These are phyloP conservation scores for Plemyria rubiginata DNA, from an alignment of 2,888 invertebrate species.

Conservation along the genomic window DNA sequence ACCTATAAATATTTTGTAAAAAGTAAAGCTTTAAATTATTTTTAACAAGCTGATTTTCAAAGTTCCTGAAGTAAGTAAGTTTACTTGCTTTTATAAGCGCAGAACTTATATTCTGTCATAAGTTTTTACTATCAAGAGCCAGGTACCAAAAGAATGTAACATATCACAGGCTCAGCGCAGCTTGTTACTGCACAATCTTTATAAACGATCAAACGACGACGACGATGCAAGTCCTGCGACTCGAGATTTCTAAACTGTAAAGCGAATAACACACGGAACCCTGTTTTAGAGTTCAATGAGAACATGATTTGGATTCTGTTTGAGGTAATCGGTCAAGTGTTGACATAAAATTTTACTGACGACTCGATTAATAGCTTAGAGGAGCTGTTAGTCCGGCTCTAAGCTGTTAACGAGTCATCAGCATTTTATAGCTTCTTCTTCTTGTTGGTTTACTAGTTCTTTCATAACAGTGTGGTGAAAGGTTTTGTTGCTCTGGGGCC, in stretches of 20 bases:
- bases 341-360: too few relatives aligned
- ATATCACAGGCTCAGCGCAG: constrained; percentile 23
- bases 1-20: not conserved
- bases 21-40: too few relatives aligned
- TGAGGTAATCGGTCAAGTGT: too few relatives aligned
- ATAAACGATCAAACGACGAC: constrained; percentile 27
- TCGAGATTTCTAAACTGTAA: constrained; percentile 4
- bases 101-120: constrained; percentile 6
- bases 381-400: too few relatives aligned
- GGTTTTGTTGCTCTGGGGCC: too few relatives aligned
- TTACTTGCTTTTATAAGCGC: not conserved
- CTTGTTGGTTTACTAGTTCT: too few relatives aligned
- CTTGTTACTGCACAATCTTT: constrained; percentile 22
- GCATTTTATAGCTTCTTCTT: too few relatives aligned
- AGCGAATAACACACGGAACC: not conserved
- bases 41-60: not conserved
- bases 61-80: not conserved
- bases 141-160: constrained; percentile 14
- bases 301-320: not conserved
- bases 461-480: too few relatives aligned
- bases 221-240: constrained; percentile 12
- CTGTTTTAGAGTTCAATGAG: not conserved
- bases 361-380: too few relatives aligned
- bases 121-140: constrained; percentile 17
- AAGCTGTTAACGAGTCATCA: too few relatives aligned